These are phyloP conservation scores for Prorops nasuta DNA, from an alignment of 1,140 invertebrate genomes.

Conservation along the genomic window DNA sequence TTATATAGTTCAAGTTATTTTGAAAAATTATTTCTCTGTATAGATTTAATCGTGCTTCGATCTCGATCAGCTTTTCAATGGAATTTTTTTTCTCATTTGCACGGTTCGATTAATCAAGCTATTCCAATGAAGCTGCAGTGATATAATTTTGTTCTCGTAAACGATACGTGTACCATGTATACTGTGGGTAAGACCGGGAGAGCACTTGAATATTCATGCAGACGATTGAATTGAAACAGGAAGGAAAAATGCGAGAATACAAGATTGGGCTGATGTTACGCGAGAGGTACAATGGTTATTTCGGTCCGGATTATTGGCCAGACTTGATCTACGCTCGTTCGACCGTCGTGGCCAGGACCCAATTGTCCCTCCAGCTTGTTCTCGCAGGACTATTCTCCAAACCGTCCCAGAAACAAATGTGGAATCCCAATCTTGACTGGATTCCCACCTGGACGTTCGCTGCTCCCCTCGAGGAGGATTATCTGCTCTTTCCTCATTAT, in stretches of 20 bases:
- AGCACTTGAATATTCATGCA: no score
- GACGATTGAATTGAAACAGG: no score
- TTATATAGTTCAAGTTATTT: no score
- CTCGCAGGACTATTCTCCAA: constrained; percentile 67
- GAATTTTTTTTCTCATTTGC: no score
- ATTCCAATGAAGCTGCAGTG: no score
- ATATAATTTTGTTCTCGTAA: no score
- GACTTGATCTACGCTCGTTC: constrained; percentile 57
- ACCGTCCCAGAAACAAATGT: constrained; percentile 58
- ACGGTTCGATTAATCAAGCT: no score
- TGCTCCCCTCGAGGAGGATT: constrained; percentile 31
- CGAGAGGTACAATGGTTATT: constrained; percentile 58
- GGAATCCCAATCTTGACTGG: constrained; percentile 66
- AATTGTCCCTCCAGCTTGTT: constrained; percentile 72
- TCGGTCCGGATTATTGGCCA: constrained; percentile 59
- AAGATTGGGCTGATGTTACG: constrained; percentile 62
- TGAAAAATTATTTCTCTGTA: no score
- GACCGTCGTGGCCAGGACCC: constrained; percentile 62
- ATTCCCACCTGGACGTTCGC: constrained; percentile 56
- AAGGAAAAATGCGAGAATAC: constrained; percentile 62
- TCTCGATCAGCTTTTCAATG: no score
- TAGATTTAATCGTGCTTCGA: no score
- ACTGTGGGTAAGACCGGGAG: no score
- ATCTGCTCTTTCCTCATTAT: constrained; percentile 42
- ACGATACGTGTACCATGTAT: no score